A percentile compares a stretch with the other conserved stretches of the same genome.
These are phyloP conservation scores for Ceuthmochares aereus DNA, from an alignment of 2,113 vertebrate species.

Conservation along the genomic window DNA sequence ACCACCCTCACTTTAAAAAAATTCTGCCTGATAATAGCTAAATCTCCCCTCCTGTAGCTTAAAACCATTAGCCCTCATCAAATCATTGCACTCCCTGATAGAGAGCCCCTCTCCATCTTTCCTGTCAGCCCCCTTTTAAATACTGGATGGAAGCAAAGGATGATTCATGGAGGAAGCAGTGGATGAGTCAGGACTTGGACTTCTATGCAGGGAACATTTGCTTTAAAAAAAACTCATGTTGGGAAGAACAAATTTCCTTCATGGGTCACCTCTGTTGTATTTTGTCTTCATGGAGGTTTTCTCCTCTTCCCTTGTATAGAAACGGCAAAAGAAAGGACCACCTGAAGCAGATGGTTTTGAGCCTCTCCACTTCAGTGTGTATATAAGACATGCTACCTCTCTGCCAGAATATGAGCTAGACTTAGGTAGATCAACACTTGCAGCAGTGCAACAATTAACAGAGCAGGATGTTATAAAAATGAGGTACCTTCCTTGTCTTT, in stretches of 20 bases:
- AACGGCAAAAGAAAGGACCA: neutral
- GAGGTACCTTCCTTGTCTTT: too few species aligned
- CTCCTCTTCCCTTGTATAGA: neutral
- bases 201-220: neutral
- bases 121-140: too few species aligned
- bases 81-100: too few species aligned
- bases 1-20: too few species aligned
- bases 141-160: too few species aligned
- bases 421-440: accelerated
- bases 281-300: neutral
- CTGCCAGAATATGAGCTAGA: neutral
- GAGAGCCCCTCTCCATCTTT: too few species aligned
- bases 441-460: neutral
- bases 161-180: neutral
- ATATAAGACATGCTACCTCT: accelerated
- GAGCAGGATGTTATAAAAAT: too few species aligned
- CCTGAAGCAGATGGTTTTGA: neutral
- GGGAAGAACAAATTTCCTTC: neutral
- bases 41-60: too few species aligned
- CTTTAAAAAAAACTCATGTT: neutral
- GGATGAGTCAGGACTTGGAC: neutral
- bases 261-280: neutral
- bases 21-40: too few species aligned
- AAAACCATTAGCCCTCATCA: too few species aligned
- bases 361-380: accelerated